Evolutionary conservation across 2,113 vertebrate species (phyloP).

Genomic region (Cromileptes altivelis): DNA sequence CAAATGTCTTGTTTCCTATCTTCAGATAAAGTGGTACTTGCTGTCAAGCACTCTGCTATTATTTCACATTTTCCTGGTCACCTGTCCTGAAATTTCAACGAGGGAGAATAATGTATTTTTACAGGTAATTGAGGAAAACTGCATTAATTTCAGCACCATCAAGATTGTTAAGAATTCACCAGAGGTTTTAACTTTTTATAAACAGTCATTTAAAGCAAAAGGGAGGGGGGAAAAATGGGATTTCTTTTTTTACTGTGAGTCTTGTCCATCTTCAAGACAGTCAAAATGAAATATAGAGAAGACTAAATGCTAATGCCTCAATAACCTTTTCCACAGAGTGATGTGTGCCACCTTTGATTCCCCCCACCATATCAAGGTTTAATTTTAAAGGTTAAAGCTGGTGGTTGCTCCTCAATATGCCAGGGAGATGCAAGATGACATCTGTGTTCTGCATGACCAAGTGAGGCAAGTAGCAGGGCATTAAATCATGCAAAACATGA

Average conservation of each 20-base stretch:
- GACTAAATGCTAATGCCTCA: conserved; percentile 77
- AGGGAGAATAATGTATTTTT: not conserved
- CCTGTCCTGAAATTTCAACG: not conserved
- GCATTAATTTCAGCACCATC: not conserved
- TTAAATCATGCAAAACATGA: conserved; percentile 64
- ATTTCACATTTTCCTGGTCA: not conserved
- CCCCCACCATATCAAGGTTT: conserved; percentile 48
- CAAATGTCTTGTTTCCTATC: not conserved
- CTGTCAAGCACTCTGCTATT: not conserved
- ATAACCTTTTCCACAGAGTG: conserved; percentile 79
- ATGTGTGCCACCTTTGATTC: conserved; percentile 72
- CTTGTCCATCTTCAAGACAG: conserved; percentile 56
- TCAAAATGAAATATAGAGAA: conserved; percentile 64
- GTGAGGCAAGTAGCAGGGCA: conserved; percentile 16
- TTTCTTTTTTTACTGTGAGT: not conserved
- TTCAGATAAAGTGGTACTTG: not conserved
- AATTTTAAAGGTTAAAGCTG: conserved; percentile 78
- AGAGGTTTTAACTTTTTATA: not conserved
- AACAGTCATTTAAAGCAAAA: not conserved
- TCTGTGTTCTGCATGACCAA: conserved; percentile 41
- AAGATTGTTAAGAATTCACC: not conserved
- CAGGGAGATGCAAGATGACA: conserved; percentile 34
- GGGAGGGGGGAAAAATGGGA: not conserved
- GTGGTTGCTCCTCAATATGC: conserved; percentile 47
- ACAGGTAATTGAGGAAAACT: not conserved